Evolutionary conservation across 2,888 invertebrate genomes (phyloP).

Genomic region (Protonemura montana): DNA sequence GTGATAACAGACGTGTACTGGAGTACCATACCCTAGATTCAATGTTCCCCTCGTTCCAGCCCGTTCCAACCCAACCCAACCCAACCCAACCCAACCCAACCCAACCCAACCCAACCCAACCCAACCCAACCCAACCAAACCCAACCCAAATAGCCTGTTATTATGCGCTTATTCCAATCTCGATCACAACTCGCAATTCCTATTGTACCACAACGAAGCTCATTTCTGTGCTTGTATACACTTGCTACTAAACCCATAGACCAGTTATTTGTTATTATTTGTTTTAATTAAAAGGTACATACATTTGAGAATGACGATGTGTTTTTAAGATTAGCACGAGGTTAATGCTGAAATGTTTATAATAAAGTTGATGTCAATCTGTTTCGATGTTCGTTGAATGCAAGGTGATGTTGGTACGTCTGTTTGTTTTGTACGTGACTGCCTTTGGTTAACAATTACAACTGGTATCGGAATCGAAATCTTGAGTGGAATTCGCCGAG

Average conservation of each 20-base stretch:
- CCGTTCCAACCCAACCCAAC: too few relatives aligned
- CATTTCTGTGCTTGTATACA: constrained; percentile 39
- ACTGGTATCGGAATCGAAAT: constrained; percentile 12
- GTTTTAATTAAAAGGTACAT: too few relatives aligned
- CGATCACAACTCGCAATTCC: constrained; percentile 45
- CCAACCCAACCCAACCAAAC: too few relatives aligned
- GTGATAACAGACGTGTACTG: constrained; percentile 49
- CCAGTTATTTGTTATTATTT: neutral
- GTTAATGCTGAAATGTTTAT: too few relatives aligned
- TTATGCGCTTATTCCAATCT: constrained; percentile 50
- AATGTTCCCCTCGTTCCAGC: constrained; percentile 3
- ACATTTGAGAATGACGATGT: too few relatives aligned
- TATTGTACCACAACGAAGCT: constrained; percentile 48
- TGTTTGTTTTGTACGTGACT: neutral
- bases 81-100: too few relatives aligned
- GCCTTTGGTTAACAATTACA: constrained; percentile 34
- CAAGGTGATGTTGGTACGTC: too few relatives aligned
- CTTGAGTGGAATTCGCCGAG: constrained; percentile 33
- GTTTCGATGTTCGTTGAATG: too few relatives aligned
- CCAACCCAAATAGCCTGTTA: constrained; percentile 48
- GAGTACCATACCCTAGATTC: neutral
- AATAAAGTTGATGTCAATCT: too few relatives aligned
- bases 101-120: too few relatives aligned
- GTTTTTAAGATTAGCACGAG: too few relatives aligned
- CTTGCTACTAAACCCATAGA: neutral